Conservation (phyloP, 2,888 invertebrate genomes). For the Eudemis profundana region DNA sequence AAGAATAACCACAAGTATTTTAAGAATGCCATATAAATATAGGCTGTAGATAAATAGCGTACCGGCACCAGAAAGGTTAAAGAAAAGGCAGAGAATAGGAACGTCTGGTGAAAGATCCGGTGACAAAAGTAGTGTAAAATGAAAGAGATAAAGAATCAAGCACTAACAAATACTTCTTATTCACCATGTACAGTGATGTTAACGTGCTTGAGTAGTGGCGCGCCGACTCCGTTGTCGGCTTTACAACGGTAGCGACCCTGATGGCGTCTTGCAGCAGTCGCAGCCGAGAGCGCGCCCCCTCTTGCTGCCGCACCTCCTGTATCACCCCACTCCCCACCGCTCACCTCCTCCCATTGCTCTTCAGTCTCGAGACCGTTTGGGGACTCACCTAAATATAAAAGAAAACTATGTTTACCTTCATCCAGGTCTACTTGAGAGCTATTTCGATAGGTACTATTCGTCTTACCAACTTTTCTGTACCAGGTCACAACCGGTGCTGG, state of each 20-base stretch:
- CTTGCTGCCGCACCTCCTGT: conserved; percentile 48
- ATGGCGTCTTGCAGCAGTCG: conserved; percentile 87
- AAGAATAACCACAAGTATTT: no score
- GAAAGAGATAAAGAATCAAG: no score
- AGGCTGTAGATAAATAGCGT: no score
- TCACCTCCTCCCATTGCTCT: conserved; percentile 56
- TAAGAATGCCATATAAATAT: no score
- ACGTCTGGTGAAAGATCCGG: no score
- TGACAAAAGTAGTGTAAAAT: no score
- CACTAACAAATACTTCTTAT: conserved; percentile 50
- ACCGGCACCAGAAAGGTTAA: no score
- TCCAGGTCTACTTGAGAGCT: neutral
- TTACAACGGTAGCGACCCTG: conserved; percentile 93
- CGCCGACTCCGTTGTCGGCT: conserved; percentile 93
- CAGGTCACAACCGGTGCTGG: conserved; percentile 88
- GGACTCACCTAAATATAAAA: conserved; percentile 15
- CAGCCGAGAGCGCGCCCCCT: conserved; percentile 87
- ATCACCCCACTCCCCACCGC: conserved; percentile 48
- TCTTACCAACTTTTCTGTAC: conserved; percentile 86
- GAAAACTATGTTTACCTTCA: neutral
- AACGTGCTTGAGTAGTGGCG: conserved; percentile 91
- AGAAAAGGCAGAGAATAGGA: no score
- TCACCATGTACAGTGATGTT: conserved; percentile 92
- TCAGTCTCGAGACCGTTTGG: conserved; percentile 46
- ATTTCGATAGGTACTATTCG: neutral